A percentile compares a stretch with the other conserved stretches of the same genome.
Conservation (phyloP, 1,140 invertebrate species). For the Ceratina australensis region DNA sequence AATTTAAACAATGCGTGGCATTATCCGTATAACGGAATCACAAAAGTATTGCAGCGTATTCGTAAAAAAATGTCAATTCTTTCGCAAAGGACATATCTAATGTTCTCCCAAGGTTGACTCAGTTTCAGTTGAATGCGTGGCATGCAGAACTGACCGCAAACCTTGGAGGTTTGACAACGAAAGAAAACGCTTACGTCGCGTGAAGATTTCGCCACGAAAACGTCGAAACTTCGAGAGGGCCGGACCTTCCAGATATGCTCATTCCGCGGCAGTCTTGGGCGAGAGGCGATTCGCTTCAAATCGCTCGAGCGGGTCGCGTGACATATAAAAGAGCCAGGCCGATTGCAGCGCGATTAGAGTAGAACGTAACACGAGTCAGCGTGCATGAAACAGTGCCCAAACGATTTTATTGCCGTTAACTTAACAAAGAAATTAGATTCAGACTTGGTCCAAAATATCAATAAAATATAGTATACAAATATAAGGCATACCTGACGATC, state of each 20-base stretch:
- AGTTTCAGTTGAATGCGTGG: not conserved
- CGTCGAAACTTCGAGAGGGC: conserved; percentile 48
- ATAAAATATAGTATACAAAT: too few species aligned
- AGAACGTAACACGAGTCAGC: conserved; percentile 45
- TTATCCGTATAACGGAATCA: too few species aligned
- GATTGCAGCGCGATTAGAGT: conserved; percentile 63
- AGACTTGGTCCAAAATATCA: not conserved
- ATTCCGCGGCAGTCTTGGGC: conserved; percentile 32
- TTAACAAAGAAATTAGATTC: not conserved
- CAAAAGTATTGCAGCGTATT: not conserved
- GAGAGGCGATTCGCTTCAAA: conserved; percentile 52
- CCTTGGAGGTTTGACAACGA: not conserved
- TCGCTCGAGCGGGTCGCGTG: conserved; percentile 41
- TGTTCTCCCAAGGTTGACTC: not conserved
- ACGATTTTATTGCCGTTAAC: not conserved
- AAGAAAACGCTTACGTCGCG: conserved; percentile 31
- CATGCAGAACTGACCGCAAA: not conserved
- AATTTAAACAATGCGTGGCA: too few species aligned
- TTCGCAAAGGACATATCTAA: not conserved
- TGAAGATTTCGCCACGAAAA: conserved; percentile 44
- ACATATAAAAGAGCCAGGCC: conserved; percentile 70
- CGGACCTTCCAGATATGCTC: conserved; percentile 55
- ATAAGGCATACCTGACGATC: too few species aligned
- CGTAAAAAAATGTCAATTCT: not conserved
- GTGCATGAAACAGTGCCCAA: not conserved